Evolutionary conservation across 2,888 invertebrate genomes (phyloP).

Genomic region (Lamellibrachia columna): DNA sequence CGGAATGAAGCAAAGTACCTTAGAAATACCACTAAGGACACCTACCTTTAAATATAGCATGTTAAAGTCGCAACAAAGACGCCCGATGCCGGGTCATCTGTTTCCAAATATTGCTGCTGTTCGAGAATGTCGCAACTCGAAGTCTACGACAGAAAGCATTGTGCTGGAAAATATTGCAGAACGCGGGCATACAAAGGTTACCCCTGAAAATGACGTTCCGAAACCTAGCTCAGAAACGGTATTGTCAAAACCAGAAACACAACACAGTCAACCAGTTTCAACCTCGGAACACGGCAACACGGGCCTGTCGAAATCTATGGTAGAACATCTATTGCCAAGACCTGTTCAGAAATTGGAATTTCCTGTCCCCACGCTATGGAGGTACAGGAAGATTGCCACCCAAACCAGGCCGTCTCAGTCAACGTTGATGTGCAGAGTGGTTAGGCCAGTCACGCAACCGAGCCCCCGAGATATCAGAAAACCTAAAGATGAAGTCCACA

Average conservation of each 20-base stretch:
- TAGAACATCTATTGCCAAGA: not conserved
- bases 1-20: not conserved
- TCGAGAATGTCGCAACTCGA: not conserved
- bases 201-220: not conserved
- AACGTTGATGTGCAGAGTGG: not conserved
- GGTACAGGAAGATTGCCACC: not conserved
- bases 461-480: not conserved
- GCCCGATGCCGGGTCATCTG: not conserved
- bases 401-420: not conserved
- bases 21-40: not conserved
- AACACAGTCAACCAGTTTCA: not conserved
- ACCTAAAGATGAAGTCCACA: not conserved
- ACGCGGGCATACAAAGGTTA: not conserved
- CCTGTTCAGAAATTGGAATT: not conserved
- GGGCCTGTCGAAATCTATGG: not conserved
- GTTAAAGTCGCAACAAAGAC: not conserved
- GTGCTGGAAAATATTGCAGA: not conserved
- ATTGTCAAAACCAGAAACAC: not conserved
- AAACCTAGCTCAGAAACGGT: not conserved
- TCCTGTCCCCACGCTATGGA: not conserved
- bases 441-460: not conserved
- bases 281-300: not conserved
- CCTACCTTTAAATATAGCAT: not conserved
- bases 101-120: not conserved
- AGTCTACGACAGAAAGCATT: too few species aligned